Conservation (phyloP, 1,140 invertebrate species). For the Eubasilissa regina region DNA sequence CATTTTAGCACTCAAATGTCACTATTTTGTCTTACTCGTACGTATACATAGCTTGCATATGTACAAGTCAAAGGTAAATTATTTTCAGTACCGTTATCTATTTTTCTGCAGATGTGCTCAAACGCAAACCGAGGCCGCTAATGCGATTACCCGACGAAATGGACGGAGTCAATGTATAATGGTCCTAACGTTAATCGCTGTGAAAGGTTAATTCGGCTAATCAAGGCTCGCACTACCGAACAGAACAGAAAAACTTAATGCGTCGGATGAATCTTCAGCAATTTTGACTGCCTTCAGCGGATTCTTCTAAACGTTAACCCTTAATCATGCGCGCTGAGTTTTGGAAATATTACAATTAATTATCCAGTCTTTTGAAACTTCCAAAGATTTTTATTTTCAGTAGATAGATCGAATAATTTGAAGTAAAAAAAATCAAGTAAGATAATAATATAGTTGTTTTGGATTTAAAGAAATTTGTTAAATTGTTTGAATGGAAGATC, state of each 20-base stretch:
- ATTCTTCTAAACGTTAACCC: background rate
- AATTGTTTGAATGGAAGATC: no score
- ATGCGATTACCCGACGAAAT: slow-evolving; percentile 12
- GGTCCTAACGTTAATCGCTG: background rate
- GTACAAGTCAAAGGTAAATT: background rate
- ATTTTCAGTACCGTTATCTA: slow-evolving; percentile 14
- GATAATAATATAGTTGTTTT: no score
- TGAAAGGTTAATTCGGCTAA: slow-evolving; percentile 35
- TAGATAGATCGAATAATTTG: no score
- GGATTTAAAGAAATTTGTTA: no score
- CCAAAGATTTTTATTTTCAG: no score
- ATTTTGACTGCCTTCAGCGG: background rate
- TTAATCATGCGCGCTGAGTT: no score
- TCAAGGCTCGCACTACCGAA: slow-evolving; percentile 10
- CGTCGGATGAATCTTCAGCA: slow-evolving; percentile 18
- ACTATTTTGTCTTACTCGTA: no score
- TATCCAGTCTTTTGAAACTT: no score
- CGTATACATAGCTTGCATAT: no score
- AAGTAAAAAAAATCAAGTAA: no score
- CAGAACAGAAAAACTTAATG: background rate
- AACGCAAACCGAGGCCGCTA: background rate
- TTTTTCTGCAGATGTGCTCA: background rate
- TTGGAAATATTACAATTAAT: no score
- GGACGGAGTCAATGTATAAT: slow-evolving; percentile 21
- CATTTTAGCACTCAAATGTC: no score